Base-by-base conservation (phyloP, 2,888 invertebrate species). In the Monopis laevigella region DNA sequence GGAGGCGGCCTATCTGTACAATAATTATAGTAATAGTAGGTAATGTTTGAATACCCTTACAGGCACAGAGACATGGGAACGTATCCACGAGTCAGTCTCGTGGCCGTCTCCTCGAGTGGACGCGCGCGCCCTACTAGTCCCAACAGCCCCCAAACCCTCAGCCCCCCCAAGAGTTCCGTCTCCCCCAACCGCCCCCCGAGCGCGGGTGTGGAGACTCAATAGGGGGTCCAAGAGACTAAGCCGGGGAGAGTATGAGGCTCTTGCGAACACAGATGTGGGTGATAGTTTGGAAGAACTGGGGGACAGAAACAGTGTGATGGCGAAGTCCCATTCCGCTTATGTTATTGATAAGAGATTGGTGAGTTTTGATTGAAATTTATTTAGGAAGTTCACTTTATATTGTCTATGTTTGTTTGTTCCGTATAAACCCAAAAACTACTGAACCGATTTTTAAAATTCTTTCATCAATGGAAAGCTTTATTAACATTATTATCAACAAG, bases 51-150 rank as follows among this genome's bases (percentile, higher is more conserved):
- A n/a, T 2, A 11, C 13, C 12, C 2, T 17, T 32, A 26, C 65
- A 89, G 91, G 83, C 6, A 84, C 87, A 2, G 90, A 90, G 65
- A 82, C 83, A 4, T 92, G 92, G 91, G 91, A 92, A 59, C 86
- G 87, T 49, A 80, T 92, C 36, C 63, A 72, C 6, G 84, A 87
- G 34, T 84, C 86, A 11, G 58, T 84, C 32, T 83, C 85, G 54
- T 73, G 75, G 73, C 90, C 90, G 0, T 86, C 87, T 19, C 85
- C 88, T 1, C 84, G 88, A 47, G 86, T 88, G 17, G 89, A 89
- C 65, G 82, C 86, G 54, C 82, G 88, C 41, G 87, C 86, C 11
- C 74, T 89, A 45, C 84, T 88, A 2, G 55, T 72, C 27, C 64
- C 82, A 28, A 48, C 49, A 21, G 50, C 48, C 24, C 47, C 52